Evolutionary conservation across 2,888 invertebrate genomes (phyloP).

Genomic region (Invenusta paracnida): DNA sequence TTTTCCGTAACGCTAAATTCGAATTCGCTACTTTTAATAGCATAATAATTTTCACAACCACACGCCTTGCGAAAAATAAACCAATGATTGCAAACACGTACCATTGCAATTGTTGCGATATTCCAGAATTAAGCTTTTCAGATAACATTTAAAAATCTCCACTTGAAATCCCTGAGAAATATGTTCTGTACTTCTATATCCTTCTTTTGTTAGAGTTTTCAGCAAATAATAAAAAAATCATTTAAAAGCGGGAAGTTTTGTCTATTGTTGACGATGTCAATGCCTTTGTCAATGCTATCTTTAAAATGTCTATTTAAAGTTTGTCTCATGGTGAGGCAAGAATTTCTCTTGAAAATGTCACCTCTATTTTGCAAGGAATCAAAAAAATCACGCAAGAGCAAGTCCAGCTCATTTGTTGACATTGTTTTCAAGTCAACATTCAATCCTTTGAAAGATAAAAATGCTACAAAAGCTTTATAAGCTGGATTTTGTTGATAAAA

Average conservation of each 20-base stretch:
- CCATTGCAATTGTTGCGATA: slow-evolving; percentile 5
- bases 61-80: slow-evolving; percentile 28
- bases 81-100: not conserved
- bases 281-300: not conserved
- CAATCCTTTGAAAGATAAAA: not conserved
- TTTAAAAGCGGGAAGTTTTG: no score
- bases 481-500: not conserved
- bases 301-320: not conserved
- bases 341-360: not conserved
- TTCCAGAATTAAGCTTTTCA: not conserved
- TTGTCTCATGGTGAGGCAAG: not conserved
- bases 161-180: not conserved
- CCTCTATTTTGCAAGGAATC: not conserved
- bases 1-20: not conserved
- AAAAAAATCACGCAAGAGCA: not conserved
- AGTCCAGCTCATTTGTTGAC: not conserved
- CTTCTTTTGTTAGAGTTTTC: no score
- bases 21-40: not conserved
- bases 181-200: slow-evolving; percentile 1
- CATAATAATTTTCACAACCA: slow-evolving; percentile 14
- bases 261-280: not conserved
- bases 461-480: not conserved
- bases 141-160: not conserved
- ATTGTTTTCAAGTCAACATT: not conserved
- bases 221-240: no score